Conservation (phyloP, 2,113 vertebrate genomes). For the Callocephalon fimbriatum region DNA sequence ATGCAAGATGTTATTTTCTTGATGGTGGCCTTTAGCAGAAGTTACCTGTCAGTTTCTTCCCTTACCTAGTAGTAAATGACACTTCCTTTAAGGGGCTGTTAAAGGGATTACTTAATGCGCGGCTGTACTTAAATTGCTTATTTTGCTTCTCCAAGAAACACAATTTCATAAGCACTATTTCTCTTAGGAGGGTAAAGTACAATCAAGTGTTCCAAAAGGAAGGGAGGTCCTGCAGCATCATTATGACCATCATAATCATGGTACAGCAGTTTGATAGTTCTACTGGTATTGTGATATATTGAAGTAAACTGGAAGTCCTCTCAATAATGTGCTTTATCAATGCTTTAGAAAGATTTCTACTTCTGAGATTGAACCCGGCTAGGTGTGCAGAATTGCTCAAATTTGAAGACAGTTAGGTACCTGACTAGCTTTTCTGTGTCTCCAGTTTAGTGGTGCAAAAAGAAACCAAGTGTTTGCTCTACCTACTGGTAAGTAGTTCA, state of each 20-base stretch:
- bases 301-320: background rate
- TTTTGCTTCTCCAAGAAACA: background rate
- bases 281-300: background rate
- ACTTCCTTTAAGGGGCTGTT: background rate
- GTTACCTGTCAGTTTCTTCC: background rate
- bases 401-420: background rate
- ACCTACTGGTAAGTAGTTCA: background rate
- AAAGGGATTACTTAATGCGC: background rate
- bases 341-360: background rate
- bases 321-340: background rate
- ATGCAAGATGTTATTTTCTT: background rate
- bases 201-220: background rate
- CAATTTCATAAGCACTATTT: background rate
- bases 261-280: background rate
- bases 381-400: background rate
- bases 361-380: background rate
- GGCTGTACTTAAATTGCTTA: background rate
- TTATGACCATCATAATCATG: background rate
- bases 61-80: background rate
- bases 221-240: background rate
- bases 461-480: background rate
- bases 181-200: background rate
- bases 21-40: background rate
- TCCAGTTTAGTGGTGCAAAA: background rate
- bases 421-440: background rate